phyloP scores from a whole-genome alignment of 2,113 vertebrate species.

The Nothobranchius furzeri region DNA sequence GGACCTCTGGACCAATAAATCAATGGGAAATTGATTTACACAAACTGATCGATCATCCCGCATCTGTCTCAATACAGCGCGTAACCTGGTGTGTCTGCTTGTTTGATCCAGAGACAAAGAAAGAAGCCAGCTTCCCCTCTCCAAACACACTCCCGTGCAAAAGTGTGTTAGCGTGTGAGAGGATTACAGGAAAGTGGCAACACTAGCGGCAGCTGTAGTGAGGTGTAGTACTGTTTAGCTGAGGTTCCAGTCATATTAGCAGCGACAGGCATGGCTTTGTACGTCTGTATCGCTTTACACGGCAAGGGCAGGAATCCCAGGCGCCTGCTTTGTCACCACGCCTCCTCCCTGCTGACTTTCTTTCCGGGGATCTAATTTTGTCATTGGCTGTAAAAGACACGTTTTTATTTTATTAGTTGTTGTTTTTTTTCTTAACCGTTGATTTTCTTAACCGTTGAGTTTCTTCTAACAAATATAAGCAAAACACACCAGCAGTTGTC shows the following conservation, averaged over 20 bases:
- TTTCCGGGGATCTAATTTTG: conserved; percentile 53
- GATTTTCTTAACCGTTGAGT: conserved; percentile 7
- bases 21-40: conserved; percentile 64
- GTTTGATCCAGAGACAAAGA: conserved; percentile 25
- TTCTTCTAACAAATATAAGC: conserved; percentile 50
- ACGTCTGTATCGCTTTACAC: conserved; percentile 37
- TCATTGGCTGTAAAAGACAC: conserved; percentile 36
- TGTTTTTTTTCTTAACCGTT: conserved; percentile 6
- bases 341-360: conserved; percentile 47
- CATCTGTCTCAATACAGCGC: conserved; percentile 42
- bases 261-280: conserved; percentile 56
- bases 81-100: conserved; percentile 3
- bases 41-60: conserved; percentile 60
- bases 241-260: conserved; percentile 56
- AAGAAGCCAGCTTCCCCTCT: conserved; percentile 24
- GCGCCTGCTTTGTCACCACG: conserved; percentile 41
- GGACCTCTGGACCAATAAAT: conserved; percentile 59
- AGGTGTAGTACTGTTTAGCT: conserved; percentile 51
- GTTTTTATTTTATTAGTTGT: conserved; percentile 9
- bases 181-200: conserved; percentile 39
- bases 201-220: conserved; percentile 50
- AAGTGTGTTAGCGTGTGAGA: conserved; percentile 13
- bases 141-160: not conserved
- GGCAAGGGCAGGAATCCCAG: conserved; percentile 51
- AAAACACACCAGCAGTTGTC: conserved; percentile 61